Evolutionary conservation across 2,797 vertebrate species (phyloP), one percentile per base, ranked within the genome.

Genomic region (Botia almorhae): DNA sequence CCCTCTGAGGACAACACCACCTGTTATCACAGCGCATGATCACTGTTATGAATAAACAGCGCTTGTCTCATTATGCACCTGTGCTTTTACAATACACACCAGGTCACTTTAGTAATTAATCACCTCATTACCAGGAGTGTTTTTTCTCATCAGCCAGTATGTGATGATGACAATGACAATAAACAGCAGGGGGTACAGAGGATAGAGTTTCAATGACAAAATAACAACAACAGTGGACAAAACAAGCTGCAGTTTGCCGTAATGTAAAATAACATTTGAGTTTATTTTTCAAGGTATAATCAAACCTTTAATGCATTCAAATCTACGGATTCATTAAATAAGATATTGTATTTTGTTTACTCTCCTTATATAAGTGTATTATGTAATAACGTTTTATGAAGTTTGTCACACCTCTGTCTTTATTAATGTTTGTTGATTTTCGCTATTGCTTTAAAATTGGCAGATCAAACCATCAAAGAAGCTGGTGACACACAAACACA

Each of bases 101-200:
- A 86, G 90, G 89, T 91, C 88, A 89, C 92, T 91, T 87, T 87
- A 83, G 74, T 90, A 90, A 92, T 91, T 90, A 92, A 92, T 89
- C 89, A 88, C 84, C 88, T 90, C 89, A 92, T 91, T 89, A 91
- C 88, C 85, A 87, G 81, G 87, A 91, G 87, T 88, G 88, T 82
- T 86, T 92, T 58, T 90, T 82, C 83, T 89, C 84, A 78, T 92
- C 88, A 83, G 87, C 89, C 88, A 88, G 80, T 87, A 90, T 88
- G 90, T 67, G 81, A 81, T 91, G 89, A 91, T 90, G 88, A 92
- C 87, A 85, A 92, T 88, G 88, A 92, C 87, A 90, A 90, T 83
- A 85, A 87, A 85, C 82, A 86, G 36, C 39, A 58, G 65, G 81
- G 81, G 69, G n/a, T 81, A 75, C 73, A 74, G 80, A 76, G 81